These are phyloP conservation scores for Cottoperca gobio DNA, from an alignment of 2,797 vertebrate species.

Conservation along the genomic window DNA sequence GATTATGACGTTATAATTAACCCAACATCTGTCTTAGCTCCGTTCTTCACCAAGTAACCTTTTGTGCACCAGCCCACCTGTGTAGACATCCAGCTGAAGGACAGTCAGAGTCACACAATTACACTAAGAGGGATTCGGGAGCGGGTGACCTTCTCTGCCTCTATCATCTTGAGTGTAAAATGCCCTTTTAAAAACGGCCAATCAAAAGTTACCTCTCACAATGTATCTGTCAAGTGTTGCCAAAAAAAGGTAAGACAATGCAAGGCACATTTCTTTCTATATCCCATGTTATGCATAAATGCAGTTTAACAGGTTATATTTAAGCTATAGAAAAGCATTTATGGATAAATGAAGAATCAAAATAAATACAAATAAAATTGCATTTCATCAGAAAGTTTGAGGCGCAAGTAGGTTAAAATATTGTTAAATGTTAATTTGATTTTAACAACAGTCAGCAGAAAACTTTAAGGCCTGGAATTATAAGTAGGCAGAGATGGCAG, in stretches of 20 bases:
- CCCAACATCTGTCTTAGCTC: constrained; percentile 2
- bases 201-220: neutral
- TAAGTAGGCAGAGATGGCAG: neutral
- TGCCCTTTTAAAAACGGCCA: neutral
- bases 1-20: neutral
- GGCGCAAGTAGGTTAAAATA: neutral
- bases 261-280: neutral
- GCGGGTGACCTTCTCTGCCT: neutral
- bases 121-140: neutral
- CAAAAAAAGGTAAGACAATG: neutral
- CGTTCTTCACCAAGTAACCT: neutral
- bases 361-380: neutral
- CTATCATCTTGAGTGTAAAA: neutral
- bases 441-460: neutral
- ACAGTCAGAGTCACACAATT: neutral
- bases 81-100: neutral
- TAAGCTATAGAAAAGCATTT: neutral
- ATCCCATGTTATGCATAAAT: neutral
- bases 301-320: neutral
- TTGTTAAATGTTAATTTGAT: neutral
- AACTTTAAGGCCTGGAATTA: neutral
- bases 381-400: neutral
- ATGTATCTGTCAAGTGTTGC: neutral
- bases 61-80: neutral
- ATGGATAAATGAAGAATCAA: neutral